Conservation (phyloP, 1,140 invertebrate genomes). For the Anoplophora glabripennis region DNA sequence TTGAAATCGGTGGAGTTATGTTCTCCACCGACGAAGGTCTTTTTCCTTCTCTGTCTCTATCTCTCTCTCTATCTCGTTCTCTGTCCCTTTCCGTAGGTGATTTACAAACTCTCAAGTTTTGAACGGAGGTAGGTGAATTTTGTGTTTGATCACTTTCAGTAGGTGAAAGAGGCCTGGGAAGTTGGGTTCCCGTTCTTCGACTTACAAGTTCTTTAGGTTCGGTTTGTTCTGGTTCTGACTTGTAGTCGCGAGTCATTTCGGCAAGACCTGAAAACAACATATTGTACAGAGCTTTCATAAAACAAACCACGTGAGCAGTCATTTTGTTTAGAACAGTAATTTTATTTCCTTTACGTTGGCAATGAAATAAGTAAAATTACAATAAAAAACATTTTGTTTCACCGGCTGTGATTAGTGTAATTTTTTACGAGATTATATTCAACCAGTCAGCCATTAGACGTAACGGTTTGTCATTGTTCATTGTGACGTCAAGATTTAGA, state of each 20-base stretch:
- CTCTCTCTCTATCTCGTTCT: conserved; percentile 28
- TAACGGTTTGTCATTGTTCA: neutral
- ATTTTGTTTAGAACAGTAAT: too few species aligned
- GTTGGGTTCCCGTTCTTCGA: conserved; percentile 24
- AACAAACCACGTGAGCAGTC: too few species aligned
- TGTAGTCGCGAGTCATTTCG: conserved; percentile 71
- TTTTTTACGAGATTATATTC: too few species aligned
- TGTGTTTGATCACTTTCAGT: conserved; percentile 3
- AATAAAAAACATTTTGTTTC: too few species aligned
- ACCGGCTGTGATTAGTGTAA: too few species aligned
- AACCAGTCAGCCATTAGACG: too few species aligned
- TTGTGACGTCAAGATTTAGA: too few species aligned
- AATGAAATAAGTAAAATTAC: too few species aligned
- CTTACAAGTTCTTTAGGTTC: conserved; percentile 46
- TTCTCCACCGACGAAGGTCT: conserved; percentile 38
- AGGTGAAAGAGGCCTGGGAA: conserved; percentile 8
- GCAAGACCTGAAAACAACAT: conserved; percentile 66
- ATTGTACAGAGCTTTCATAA: too few species aligned
- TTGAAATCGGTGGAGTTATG: conserved; percentile 46
- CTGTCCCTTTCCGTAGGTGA: conserved; percentile 17
- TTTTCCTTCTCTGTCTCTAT: conserved; percentile 36
- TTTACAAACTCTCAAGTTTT: conserved; percentile 25
- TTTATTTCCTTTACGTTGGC: too few species aligned
- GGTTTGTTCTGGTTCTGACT: conserved; percentile 44
- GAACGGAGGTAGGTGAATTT: conserved; percentile 12